Evolutionary conservation across 1,140 invertebrate species (phyloP), one percentile per base, ranked within the genome.

Genomic region (Drosophila kurseongensis): DNA sequence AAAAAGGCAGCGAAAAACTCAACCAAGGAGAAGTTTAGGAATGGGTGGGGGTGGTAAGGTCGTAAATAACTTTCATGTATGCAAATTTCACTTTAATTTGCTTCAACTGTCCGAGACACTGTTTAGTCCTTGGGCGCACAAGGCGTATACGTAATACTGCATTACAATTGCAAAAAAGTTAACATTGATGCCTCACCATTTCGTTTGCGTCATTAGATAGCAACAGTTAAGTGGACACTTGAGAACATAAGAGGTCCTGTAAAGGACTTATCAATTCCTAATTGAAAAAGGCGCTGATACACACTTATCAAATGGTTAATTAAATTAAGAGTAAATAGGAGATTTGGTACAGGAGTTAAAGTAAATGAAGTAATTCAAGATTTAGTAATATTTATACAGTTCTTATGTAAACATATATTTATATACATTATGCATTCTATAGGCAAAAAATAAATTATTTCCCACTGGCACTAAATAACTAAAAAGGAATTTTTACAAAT

Each of bases 81-180:
- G 82, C 78, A 82, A 75, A 88, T 82, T 88, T 73, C 77, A 58
- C 79, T 78, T 85, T 88, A 88, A 88, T 82, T 82, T 75, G 74
- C 75, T 68, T 75, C 62, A 86, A 71, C 68, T 78, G 75, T 68
- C 60, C 56, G 55, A 32, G 40, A 69, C 18, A 50, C 47, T 18
- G 13, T 62, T 40, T 13, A 18, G 10, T 44, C 47, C 14, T 29
- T 27, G n/a, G 54, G 12, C 48, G 14, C 59, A 58, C 42, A 23
- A 41, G 48, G 54, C 72, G 72, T 67, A 80, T 78, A 78, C 68
- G 69, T 50, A 74, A 36, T 16, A 42, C 9, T 36, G 13, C 14
- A 18, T 18, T 32, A 32, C 40, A 35, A 47, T n/a, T 14, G 5
- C 42, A 35, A 12, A n/a, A 29, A 5, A 5, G 13, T 5, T 2